Conservation (phyloP, 1,140 invertebrate genomes). For the Hyposmocoma kahamanoa region DNA sequence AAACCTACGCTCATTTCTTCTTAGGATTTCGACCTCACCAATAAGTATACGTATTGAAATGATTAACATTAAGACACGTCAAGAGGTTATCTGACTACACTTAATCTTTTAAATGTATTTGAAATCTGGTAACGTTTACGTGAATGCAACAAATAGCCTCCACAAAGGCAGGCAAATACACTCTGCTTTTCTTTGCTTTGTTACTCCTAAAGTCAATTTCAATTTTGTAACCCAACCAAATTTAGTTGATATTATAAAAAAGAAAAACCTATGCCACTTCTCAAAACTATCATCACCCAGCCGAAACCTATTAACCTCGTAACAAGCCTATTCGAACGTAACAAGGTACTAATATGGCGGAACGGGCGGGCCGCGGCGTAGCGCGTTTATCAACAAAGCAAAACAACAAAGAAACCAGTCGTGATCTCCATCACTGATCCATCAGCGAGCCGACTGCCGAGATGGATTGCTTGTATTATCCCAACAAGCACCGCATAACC, state of each 20-base stretch:
- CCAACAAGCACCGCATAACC: constrained; percentile 51
- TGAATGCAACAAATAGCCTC: no score
- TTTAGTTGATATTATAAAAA: background rate
- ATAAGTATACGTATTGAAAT: no score
- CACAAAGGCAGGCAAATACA: no score
- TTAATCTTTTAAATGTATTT: no score
- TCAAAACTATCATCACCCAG: constrained; percentile 26
- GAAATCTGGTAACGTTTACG: no score
- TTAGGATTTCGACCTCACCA: background rate
- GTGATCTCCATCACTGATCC: constrained; percentile 62
- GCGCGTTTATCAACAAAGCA: constrained; percentile 58
- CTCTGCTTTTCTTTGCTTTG: no score
- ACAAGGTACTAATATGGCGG: constrained; percentile 53
- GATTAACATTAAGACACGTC: constrained; percentile 29
- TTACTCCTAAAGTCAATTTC: no score
- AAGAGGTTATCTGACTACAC: no score
- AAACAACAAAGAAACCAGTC: constrained; percentile 57
- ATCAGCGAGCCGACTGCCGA: constrained; percentile 52
- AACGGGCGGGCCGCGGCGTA: constrained; percentile 30
- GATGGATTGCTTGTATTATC: constrained; percentile 65
- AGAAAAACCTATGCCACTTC: constrained; percentile 9
- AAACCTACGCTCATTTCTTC: constrained; percentile 49
- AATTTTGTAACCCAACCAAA: no score
- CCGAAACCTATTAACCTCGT: constrained; percentile 35
- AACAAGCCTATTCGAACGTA: constrained; percentile 56